A percentile compares a stretch with the other conserved stretches of the same genome.
Conservation (phyloP, 2,113 vertebrate species). For the Halcyon malimbica region DNA sequence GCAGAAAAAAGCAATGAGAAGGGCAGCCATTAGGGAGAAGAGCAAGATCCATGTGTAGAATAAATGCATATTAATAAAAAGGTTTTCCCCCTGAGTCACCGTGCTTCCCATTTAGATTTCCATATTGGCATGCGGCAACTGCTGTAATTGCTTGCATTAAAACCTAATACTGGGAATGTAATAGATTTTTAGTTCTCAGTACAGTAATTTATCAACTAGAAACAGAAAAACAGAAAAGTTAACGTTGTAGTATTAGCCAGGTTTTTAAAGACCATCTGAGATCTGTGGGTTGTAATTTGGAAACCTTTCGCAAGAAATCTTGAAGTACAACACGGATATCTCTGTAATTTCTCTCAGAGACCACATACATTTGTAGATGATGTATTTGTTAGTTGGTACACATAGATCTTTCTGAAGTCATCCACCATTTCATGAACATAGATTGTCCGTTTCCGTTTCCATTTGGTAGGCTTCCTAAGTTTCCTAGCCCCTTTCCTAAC, state of each 20-base stretch:
- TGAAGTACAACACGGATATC: not conserved
- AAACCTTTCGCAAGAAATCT: not conserved
- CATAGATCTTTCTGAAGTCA: not conserved
- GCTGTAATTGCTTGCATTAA: constrained; percentile 5
- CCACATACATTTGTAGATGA: not conserved
- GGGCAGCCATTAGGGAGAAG: not conserved
- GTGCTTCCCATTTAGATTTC: constrained; percentile 6
- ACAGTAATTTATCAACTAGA: not conserved
- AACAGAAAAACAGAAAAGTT: not conserved
- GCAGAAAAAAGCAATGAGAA: not conserved
- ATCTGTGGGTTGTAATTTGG: not conserved
- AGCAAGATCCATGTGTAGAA: constrained; percentile 17
- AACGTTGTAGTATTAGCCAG: not conserved
- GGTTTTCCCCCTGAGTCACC: not conserved
- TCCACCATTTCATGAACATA: not conserved
- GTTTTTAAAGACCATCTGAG: not conserved
- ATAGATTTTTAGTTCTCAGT: not conserved
- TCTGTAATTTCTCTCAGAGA: not conserved
- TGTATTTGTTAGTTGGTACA: not conserved
- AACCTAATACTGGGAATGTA: not conserved
- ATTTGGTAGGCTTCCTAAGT: not conserved
- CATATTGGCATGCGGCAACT: not conserved
- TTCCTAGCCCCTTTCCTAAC: not conserved
- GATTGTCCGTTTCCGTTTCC: not conserved
- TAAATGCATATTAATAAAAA: constrained; percentile 26